Percentiles rank a stretch among this genome's conserved stretches.
Evolutionary conservation across 1,140 invertebrate genomes (phyloP).

Genomic region (Lepidurus couesii): DNA sequence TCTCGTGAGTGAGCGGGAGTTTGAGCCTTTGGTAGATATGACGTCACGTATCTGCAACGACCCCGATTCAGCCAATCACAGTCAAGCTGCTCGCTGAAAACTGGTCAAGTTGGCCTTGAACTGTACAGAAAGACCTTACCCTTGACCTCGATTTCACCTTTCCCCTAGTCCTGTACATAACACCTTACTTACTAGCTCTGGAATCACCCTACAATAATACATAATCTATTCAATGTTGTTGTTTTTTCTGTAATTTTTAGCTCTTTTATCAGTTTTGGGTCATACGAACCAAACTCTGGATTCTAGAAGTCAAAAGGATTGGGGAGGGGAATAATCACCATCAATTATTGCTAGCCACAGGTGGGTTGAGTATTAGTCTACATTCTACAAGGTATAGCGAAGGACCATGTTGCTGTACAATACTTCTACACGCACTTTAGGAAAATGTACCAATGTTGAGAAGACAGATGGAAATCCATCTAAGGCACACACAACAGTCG

Average conservation of each 20-base stretch:
- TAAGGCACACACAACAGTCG: conserved; percentile 3
- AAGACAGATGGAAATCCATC: background rate
- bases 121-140: background rate
- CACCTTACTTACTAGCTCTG: background rate
- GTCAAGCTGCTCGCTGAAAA: background rate
- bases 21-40: conserved; percentile 79
- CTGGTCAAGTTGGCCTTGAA: background rate
- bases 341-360: background rate
- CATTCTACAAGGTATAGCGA: background rate
- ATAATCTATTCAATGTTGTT: background rate
- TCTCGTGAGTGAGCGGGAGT: conserved; percentile 74
- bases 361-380: conserved; percentile 5
- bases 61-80: conserved; percentile 8
- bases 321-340: too few species aligned
- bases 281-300: too few species aligned
- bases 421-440: background rate
- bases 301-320: too few species aligned
- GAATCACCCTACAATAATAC: background rate
- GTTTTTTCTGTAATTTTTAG: background rate
- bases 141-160: background rate
- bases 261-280: background rate
- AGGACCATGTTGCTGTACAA: background rate
- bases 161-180: conserved; percentile 4
- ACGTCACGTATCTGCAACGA: conserved; percentile 57
- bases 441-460: background rate